A percentile compares a stretch with the other conserved stretches of the same genome.
phyloP scores from a whole-genome alignment of 2,113 vertebrate genomes.

The Bubalus kerabau region DNA sequence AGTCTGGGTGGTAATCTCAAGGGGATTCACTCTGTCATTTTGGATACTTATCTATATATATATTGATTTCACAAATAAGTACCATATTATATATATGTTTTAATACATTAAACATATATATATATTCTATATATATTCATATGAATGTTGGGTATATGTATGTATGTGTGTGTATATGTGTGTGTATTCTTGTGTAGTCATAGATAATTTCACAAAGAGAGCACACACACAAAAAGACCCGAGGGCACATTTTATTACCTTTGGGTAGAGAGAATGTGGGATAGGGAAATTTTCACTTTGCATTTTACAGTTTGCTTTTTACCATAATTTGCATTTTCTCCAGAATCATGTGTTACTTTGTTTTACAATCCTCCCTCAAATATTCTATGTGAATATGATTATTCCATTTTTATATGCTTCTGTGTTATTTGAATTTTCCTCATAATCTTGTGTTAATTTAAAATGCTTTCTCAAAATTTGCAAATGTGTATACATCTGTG shows the following conservation, averaged over 20 bases:
- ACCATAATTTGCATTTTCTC: not conserved
- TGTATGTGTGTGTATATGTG: not conserved
- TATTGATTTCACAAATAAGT: slow-evolving; percentile 3
- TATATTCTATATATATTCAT: not conserved
- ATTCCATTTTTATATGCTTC: not conserved
- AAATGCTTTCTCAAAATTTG: slow-evolving; percentile 27
- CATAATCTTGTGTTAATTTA: slow-evolving; percentile 1
- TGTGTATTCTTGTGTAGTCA: not conserved
- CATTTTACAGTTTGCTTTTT: not conserved
- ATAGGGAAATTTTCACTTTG: not conserved
- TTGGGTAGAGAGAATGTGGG: not conserved
- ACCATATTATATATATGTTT: not conserved
- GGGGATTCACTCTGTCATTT: not conserved
- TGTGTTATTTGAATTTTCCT: slow-evolving; percentile 28
- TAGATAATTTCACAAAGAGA: not conserved
- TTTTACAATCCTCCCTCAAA: not conserved
- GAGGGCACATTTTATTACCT: not conserved
- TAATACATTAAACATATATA: not conserved
- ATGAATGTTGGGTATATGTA: not conserved
- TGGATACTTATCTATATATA: not conserved
- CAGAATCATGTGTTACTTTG: slow-evolving; percentile 11
- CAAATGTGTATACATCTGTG: not conserved
- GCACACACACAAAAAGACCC: not conserved
- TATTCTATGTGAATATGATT: slow-evolving; percentile 7
- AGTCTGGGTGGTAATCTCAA: not conserved